phyloP scores from a whole-genome alignment of 2,113 vertebrate genomes.

The Sula dactylatra region DNA sequence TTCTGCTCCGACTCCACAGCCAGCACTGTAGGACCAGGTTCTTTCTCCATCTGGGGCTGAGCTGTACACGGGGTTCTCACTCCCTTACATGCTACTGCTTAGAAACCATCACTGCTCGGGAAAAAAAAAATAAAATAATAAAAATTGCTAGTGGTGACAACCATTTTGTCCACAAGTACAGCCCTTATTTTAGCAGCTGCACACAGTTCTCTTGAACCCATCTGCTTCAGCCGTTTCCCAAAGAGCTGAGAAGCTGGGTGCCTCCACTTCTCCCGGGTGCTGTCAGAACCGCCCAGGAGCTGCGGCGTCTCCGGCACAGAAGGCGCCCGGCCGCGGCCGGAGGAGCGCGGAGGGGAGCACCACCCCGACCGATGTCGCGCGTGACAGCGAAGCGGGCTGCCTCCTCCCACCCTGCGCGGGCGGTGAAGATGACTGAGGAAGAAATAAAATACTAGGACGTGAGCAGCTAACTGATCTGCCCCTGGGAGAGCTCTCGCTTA shows the following conservation, averaged over 20 bases:
- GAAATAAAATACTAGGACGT: not conserved
- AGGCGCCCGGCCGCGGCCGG: too few relatives aligned
- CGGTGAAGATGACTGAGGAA: not conserved
- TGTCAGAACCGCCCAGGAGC: too few relatives aligned
- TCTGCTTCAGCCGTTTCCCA: not conserved
- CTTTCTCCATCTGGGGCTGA: not conserved
- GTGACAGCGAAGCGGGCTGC: too few relatives aligned
- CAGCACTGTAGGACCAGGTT: not conserved
- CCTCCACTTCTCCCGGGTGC: not conserved
- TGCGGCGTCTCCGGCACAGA: not conserved
- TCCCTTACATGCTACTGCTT: not conserved
- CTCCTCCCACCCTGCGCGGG: not conserved
- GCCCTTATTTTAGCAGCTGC: not conserved
- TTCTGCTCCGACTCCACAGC: not conserved
- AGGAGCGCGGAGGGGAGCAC: too few relatives aligned
- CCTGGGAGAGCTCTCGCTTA: not conserved
- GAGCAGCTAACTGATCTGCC: not conserved
- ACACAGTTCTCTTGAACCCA: not conserved
- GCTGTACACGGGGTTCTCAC: not conserved
- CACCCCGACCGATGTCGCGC: accelerated
- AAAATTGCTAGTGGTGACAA: not conserved
- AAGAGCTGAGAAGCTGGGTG: not conserved
- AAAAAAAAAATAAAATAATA: not conserved
- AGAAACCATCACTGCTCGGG: not conserved
- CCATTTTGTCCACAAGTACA: not conserved